Evolutionary conservation across 1,140 invertebrate species (phyloP).

Genomic region (Leptinotarsa defecta): DNA sequence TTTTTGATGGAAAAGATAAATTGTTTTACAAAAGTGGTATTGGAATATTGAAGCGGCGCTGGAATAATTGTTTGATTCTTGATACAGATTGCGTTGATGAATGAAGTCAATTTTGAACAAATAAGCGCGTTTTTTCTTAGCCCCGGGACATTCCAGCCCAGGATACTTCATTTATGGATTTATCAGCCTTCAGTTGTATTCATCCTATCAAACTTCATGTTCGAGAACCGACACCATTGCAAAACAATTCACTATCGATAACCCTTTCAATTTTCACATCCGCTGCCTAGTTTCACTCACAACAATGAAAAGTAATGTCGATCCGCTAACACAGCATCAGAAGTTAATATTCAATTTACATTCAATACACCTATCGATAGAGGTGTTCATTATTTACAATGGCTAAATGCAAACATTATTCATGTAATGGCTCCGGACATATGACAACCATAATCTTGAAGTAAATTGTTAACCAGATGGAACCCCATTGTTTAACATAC

Average conservation of each 20-base stretch:
- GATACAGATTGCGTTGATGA: no score
- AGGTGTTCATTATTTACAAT: constrained; percentile 20
- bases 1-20: no score
- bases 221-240: neutral
- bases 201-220: no score
- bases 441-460: constrained; percentile 25
- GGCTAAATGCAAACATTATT: constrained; percentile 18
- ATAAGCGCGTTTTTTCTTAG: no score
- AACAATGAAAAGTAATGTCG: neutral
- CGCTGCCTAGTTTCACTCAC: neutral
- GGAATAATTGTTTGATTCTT: no score
- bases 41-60: no score
- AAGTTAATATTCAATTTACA: constrained; percentile 21
- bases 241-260: neutral
- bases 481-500: constrained; percentile 27
- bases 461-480: constrained; percentile 23
- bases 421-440: constrained; percentile 11
- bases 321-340: neutral
- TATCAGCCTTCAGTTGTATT: no score
- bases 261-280: neutral
- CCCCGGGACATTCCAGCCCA: no score
- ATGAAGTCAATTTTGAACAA: no score
- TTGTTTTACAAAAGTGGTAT: no score
- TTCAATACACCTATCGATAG: constrained; percentile 8
- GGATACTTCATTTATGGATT: no score